A percentile compares a stretch with the other conserved stretches of the same genome.
phyloP scores from a whole-genome alignment of 2,113 vertebrate genomes.

The Alligator mississippiensis region DNA sequence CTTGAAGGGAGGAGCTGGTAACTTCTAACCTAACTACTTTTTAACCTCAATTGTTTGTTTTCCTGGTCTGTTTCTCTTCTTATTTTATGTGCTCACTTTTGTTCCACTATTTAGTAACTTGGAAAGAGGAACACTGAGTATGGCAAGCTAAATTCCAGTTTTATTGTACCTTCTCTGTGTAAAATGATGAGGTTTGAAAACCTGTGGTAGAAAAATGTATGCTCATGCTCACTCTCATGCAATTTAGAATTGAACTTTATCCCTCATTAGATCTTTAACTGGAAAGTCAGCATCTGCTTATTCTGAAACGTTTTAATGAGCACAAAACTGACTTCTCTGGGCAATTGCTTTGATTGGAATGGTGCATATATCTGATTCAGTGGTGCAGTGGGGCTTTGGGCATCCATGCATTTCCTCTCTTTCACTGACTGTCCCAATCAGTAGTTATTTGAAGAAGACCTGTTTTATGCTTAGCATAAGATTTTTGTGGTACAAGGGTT shows the following conservation, averaged over 20 bases:
- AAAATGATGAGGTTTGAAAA: background rate
- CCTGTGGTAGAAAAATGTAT: background rate
- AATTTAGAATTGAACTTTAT: conserved; percentile 11
- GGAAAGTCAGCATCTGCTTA: background rate
- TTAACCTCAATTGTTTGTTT: background rate
- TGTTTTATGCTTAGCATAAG: background rate
- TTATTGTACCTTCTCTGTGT: background rate
- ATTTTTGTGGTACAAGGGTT: background rate
- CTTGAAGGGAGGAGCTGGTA: rapidly evolving
- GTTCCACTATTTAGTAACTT: background rate
- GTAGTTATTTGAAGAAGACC: background rate
- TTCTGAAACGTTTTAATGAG: background rate
- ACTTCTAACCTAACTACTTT: background rate
- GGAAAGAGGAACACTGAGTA: background rate
- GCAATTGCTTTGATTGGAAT: background rate
- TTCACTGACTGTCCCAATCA: background rate
- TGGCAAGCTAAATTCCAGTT: background rate
- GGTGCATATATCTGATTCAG: background rate
- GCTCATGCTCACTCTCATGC: background rate
- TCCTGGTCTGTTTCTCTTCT: background rate
- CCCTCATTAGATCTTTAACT: background rate
- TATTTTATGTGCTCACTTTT: background rate
- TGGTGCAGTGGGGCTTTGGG: background rate
- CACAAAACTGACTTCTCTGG: background rate
- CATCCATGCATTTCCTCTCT: background rate